Percentiles rank a stretch among this genome's conserved stretches.
phyloP scores from a whole-genome alignment of 2,113 vertebrate genomes.

The Ammodytes marinus region DNA sequence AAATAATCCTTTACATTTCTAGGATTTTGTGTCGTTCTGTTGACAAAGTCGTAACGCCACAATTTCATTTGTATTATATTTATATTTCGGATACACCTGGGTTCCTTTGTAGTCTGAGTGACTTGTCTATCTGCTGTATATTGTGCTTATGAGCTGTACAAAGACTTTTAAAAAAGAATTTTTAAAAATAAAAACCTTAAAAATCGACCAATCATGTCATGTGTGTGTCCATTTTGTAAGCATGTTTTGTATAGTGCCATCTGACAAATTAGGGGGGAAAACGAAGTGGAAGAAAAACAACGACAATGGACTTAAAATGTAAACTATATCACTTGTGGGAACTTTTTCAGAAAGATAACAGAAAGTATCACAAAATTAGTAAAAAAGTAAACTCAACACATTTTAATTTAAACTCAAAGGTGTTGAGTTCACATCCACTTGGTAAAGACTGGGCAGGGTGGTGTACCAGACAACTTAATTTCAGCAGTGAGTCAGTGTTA shows the following conservation, averaged over 20 bases:
- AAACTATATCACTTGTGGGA: neutral
- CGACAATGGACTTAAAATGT: neutral
- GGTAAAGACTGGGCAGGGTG: conserved; percentile 20
- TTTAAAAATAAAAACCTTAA: conserved; percentile 36
- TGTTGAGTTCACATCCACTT: neutral
- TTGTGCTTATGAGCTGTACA: conserved; percentile 47
- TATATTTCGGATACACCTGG: conserved; percentile 67
- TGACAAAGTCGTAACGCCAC: conserved; percentile 33
- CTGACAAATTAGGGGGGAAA: neutral
- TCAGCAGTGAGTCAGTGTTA: conserved; percentile 68
- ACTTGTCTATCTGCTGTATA: conserved; percentile 63
- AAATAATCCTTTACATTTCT: conserved; percentile 80
- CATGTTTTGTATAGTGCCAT: neutral
- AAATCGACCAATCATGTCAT: neutral
- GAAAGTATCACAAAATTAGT: neutral
- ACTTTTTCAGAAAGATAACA: neutral
- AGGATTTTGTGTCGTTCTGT: conserved; percentile 48
- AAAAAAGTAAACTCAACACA: neutral
- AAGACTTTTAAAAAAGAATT: conserved; percentile 12
- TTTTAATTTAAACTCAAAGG: neutral
- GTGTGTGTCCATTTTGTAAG: conserved; percentile 10
- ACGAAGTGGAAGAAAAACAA: neutral
- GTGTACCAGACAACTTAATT: conserved; percentile 62
- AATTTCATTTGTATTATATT: conserved; percentile 71
- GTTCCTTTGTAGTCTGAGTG: conserved; percentile 51